Base-by-base conservation (phyloP, 2,888 invertebrate genomes). In the Ophion obscuratus region DNA sequence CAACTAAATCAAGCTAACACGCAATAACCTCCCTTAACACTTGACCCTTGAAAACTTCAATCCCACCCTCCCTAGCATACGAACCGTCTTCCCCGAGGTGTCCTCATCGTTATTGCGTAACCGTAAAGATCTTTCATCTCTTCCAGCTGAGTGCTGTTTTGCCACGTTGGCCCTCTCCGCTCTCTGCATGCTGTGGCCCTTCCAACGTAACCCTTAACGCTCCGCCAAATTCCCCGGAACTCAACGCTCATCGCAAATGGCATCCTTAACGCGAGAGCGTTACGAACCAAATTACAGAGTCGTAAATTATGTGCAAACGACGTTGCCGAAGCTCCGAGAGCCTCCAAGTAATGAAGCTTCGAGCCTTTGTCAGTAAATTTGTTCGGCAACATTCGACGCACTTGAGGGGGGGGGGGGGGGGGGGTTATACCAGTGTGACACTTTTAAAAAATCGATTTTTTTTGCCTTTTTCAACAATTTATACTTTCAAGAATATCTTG, bases 1-100 rank as follows among this genome's bases (percentile, higher is more conserved):
- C 9, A 5, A 7, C 40, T 40, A 40, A 40, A 40, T 40, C 40
- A 40, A 40, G 9, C 40, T 9, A 40, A 40, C 40, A 40, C 40
- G 40, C 40, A 40, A 40, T 40, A 40, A 40, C 40, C 40, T 40
- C 40, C 40, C 40, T 9, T 40, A 83, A 81, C 85, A 75, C 85
- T 83, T 71, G 74, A 83, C 78, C 83, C 70, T 83, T 40, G 57
- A 53, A 66, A 40, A 11, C 2, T 27, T 31, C 7, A 53, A 44
- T 24, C 24, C 27, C 17, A 27, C 6, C 17, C 47, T 11, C 7
- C 27, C 7, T 47, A 24, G 3, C 6, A 17, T 53, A 53, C 44
- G 53, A 78, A 81, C 68, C 78, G 53, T 62, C 40, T 40, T 40
- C 40, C 40, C 9, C 9, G 7, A 47, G 31, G 27, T 57, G 31